Percentiles rank a stretch among this genome's conserved stretches.
Evolutionary conservation across 2,113 vertebrate species (phyloP).

Genomic region (Oncorhynchus clarkii): DNA sequence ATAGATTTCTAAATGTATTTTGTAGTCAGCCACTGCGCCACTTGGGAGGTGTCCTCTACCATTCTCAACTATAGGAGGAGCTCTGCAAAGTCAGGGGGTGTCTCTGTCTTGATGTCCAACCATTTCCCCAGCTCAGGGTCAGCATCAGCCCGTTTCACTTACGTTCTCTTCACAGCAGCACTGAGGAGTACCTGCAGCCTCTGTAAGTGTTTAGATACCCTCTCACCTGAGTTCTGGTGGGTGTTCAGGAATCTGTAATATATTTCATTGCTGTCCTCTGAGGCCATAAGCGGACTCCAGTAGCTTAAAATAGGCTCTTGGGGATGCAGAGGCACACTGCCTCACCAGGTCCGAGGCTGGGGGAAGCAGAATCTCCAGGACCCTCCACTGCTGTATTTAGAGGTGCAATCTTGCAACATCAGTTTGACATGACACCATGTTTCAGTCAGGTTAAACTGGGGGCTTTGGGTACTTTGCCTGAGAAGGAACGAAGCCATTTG

Average conservation of each 20-base stretch:
- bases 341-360: constrained; percentile 24
- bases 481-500: too few relatives aligned
- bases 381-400: not conserved
- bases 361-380: constrained; percentile 16
- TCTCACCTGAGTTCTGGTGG: constrained; percentile 11
- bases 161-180: constrained; percentile 9
- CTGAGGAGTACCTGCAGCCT: constrained; percentile 12
- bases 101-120: not conserved
- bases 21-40: too few relatives aligned
- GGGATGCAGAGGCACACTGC: constrained; percentile 11
- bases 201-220: constrained; percentile 18
- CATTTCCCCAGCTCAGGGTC: not conserved
- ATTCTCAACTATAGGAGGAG: constrained; percentile 3
- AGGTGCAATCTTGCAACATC: constrained; percentile 7
- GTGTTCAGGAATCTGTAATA: constrained; percentile 5
- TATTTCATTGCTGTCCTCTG: constrained; percentile 25
- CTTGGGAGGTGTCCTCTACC: constrained; percentile 14
- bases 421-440: constrained; percentile 24
- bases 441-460: not conserved
- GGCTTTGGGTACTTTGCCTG: too few relatives aligned
- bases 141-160: not conserved
- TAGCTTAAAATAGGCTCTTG: constrained; percentile 13
- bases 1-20: too few relatives aligned
- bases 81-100: constrained; percentile 14
- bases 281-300: constrained; percentile 27